A percentile compares a stretch with the other conserved stretches of the same genome.
Evolutionary conservation across 2,888 invertebrate genomes (phyloP).

Genomic region (Rotaria macrura): DNA sequence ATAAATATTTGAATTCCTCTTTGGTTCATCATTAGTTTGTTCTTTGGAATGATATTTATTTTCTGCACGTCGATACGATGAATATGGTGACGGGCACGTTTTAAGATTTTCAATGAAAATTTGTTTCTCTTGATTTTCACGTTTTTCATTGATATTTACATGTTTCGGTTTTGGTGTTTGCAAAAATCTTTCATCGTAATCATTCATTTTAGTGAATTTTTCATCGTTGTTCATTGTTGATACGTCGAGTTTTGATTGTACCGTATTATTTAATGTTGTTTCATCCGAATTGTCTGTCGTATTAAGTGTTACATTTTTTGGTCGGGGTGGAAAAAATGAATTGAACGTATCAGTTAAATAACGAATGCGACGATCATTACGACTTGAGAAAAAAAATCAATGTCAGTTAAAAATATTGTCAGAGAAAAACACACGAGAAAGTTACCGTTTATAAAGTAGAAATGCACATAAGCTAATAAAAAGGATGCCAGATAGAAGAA

Average conservation of each 20-base stretch:
- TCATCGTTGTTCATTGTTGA: background rate
- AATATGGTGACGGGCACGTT: slow-evolving; percentile 6
- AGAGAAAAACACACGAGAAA: background rate
- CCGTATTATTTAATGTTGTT: background rate
- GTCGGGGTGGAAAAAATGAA: background rate
- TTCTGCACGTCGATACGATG: background rate
- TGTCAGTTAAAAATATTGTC: background rate
- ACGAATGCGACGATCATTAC: slow-evolving; percentile 5
- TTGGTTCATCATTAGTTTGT: background rate
- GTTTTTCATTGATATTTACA: slow-evolving; percentile 18
- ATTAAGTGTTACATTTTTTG: background rate
- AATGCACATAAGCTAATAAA: background rate
- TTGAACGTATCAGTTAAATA: background rate
- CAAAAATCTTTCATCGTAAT: background rate
- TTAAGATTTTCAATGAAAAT: slow-evolving; percentile 20
- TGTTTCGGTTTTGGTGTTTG: background rate
- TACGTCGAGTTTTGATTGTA: background rate
- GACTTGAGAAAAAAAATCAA: background rate
- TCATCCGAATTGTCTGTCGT: background rate
- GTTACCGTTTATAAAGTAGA: slow-evolving; percentile 13
- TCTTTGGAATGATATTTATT: background rate
- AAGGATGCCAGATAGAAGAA: background rate
- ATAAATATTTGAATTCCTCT: background rate
- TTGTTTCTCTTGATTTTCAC: slow-evolving; percentile 5
- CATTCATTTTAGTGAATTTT: background rate